Conservation (phyloP, 2,113 vertebrate species). For the Hepsetus odoe region DNA sequence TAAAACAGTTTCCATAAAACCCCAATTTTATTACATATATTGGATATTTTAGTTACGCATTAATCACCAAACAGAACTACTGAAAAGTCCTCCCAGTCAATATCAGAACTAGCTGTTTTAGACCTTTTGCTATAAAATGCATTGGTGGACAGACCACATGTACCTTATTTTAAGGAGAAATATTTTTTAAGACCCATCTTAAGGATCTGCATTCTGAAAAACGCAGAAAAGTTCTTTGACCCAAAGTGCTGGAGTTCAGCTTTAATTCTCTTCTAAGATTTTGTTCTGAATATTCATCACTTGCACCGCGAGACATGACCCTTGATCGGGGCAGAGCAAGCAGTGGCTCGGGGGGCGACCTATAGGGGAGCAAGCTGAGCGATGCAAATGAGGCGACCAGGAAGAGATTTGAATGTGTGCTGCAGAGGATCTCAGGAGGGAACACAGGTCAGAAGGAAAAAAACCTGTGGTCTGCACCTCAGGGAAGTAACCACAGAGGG, state of each 20-base stretch:
- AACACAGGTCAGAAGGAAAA: constrained; percentile 44
- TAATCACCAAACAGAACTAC: too few species aligned
- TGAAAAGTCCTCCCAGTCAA: too few species aligned
- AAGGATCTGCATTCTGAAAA: too few species aligned
- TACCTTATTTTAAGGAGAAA: too few species aligned
- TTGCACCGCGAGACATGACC: background rate
- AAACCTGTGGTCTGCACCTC: constrained; percentile 57
- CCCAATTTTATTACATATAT: too few species aligned
- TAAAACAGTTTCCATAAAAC: too few species aligned
- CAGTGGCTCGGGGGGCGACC: background rate
- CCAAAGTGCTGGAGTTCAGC: background rate
- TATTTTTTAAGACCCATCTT: too few species aligned
- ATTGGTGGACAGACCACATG: too few species aligned
- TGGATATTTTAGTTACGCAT: too few species aligned
- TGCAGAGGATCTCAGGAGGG: constrained; percentile 26
- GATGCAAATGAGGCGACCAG: constrained; percentile 38
- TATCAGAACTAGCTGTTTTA: too few species aligned
- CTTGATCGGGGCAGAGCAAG: background rate
- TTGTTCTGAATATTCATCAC: background rate
- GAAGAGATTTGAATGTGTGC: constrained; percentile 13
- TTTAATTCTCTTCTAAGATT: background rate
- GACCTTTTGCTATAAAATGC: too few species aligned
- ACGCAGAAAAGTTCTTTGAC: too few species aligned
- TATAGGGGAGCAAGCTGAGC: background rate
- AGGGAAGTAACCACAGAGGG: constrained; percentile 32